A percentile compares a stretch with the other conserved stretches of the same genome.
Conservation (phyloP, 2,797 vertebrate species). For the Basileuterus tristriatus region DNA sequence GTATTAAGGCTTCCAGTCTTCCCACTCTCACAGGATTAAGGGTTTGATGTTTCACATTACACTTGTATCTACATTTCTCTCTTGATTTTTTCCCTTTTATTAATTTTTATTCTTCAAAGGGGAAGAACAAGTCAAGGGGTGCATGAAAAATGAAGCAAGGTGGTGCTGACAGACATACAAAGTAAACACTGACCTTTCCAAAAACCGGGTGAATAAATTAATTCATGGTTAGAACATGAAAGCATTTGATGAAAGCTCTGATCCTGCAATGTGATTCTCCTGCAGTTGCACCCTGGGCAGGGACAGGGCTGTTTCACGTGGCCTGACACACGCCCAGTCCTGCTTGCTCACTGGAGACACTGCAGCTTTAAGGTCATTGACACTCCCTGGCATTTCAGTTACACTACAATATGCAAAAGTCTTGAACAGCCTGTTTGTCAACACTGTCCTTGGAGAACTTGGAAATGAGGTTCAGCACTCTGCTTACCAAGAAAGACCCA, state of each 20-base stretch:
- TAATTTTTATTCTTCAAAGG: constrained; percentile 50
- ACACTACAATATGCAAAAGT: constrained; percentile 73
- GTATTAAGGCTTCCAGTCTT: constrained; percentile 76
- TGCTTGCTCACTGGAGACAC: constrained; percentile 66
- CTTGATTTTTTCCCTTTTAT: constrained; percentile 63
- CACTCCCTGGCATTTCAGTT: constrained; percentile 77
- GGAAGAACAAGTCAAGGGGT: constrained; percentile 51
- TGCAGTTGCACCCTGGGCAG: constrained; percentile 42
- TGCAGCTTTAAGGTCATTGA: constrained; percentile 71
- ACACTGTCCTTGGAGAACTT: constrained; percentile 68
- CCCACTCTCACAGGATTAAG: constrained; percentile 27
- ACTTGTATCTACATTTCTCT: neutral
- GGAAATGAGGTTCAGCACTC: constrained; percentile 75
- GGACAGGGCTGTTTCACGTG: neutral
- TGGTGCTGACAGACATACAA: constrained; percentile 43
- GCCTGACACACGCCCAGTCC: neutral
- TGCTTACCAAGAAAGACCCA: constrained; percentile 76
- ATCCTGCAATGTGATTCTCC: constrained; percentile 35
- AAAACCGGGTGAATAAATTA: constrained; percentile 73
- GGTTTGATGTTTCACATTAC: neutral
- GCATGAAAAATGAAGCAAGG: constrained; percentile 27
- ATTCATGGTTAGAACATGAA: constrained; percentile 67
- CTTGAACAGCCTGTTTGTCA: constrained; percentile 71
- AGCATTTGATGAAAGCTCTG: constrained; percentile 44
- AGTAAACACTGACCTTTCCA: constrained; percentile 70